Evolutionary conservation across 2,113 vertebrate species (phyloP).

Genomic region (Cryptotis parvus): DNA sequence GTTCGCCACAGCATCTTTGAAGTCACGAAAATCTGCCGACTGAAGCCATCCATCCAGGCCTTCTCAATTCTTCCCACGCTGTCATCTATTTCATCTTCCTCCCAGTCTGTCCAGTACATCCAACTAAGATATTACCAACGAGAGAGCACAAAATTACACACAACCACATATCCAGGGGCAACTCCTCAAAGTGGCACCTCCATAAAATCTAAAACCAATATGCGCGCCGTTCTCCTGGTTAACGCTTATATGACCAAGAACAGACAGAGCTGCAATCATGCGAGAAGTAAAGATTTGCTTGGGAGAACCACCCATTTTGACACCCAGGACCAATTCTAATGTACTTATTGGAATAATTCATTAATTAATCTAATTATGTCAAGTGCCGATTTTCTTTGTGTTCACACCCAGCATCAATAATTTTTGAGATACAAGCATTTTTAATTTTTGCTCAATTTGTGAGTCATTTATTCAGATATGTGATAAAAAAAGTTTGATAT

Average conservation of each 20-base stretch:
- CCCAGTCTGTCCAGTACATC: constrained; percentile 99
- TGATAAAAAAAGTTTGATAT: constrained; percentile 36
- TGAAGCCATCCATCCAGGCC: constrained; percentile 98
- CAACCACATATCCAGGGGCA: not conserved
- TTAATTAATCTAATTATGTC: not conserved
- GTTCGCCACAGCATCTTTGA: constrained; percentile 99
- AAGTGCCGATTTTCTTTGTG: constrained; percentile 23
- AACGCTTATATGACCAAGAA: not conserved
- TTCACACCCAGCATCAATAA: not conserved
- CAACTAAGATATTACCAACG: constrained; percentile 89
- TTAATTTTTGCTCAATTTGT: constrained; percentile 19
- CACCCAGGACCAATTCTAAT: not conserved
- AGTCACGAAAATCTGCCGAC: constrained; percentile 95
- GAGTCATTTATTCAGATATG: constrained; percentile 51
- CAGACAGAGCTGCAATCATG: not conserved
- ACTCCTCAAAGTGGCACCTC: not conserved
- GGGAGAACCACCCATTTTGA: not conserved
- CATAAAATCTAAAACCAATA: not conserved
- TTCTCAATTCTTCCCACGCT: constrained; percentile 98
- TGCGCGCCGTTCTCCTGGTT: not conserved
- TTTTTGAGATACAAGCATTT: not conserved
- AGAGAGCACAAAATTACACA: constrained; percentile 62
- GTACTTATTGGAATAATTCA: not conserved
- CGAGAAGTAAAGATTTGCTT: not conserved
- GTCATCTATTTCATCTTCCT: constrained; percentile 98